Evolutionary conservation across 37 sponge, comb jelly and placozoan species (phyloP).

Genomic region (Corticium candelabrum): DNA sequence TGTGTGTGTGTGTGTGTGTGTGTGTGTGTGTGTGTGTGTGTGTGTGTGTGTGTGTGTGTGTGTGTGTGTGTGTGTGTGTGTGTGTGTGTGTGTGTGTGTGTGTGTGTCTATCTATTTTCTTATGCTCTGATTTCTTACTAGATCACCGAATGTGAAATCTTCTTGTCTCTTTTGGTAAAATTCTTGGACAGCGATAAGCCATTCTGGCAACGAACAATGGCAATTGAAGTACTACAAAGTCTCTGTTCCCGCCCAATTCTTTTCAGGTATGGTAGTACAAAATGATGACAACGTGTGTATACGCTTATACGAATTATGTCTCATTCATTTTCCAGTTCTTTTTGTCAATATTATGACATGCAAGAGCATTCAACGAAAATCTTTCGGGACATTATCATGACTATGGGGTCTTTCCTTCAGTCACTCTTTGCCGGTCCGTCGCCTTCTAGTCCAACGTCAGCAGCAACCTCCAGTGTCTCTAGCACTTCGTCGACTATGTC

Average conservation of each 20-base stretch:
- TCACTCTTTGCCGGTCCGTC: constrained; percentile 34
- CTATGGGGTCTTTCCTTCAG: constrained; percentile 78
- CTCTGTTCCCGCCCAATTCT: constrained; percentile 48
- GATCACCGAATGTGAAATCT: constrained; percentile 96
- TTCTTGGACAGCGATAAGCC: constrained; percentile 87
- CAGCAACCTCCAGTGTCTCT: neutral
- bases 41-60: constrained; percentile 5
- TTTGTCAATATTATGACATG: constrained; percentile 87
- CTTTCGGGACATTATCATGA: constrained; percentile 72
- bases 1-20: constrained; percentile 3
- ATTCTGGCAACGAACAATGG: constrained; percentile 85
- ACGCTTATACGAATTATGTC: neutral
- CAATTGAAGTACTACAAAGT: constrained; percentile 76
- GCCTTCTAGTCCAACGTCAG: constrained; percentile 15
- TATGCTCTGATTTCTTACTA: constrained; percentile 2
- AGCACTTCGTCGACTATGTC: constrained; percentile 12
- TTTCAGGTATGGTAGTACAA: constrained; percentile 33
- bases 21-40: constrained; percentile 5
- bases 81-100: constrained; percentile 5
- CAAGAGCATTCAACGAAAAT: constrained; percentile 82
- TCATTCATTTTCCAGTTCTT: constrained; percentile 50
- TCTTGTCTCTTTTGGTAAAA: constrained; percentile 82
- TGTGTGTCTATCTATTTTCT: neutral
- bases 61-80: constrained; percentile 5
- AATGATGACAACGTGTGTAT: neutral